Base-by-base conservation (phyloP, 2,888 invertebrate species). In the Xylota sylvarum region DNA sequence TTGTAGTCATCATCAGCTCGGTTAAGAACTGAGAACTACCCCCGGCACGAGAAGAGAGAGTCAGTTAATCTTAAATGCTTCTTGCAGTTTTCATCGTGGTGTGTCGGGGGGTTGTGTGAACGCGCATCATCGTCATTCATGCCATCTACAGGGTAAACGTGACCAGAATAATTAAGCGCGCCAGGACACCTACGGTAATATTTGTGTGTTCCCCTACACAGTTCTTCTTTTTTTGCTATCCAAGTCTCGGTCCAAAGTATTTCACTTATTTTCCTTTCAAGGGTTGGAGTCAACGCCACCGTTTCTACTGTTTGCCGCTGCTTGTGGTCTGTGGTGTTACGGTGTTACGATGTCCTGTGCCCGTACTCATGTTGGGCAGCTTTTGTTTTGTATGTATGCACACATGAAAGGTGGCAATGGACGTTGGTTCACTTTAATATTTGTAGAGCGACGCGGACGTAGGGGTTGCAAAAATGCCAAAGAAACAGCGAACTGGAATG, bases 121-220 rank as follows among this genome's bases (percentile, higher is more conserved):
- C 58, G 58, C 60, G 52, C 60, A 78, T 78, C 77, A 78, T 78
- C 77, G 77, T 78, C 77, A 69, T 78, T 78, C 77, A 69, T 60
- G 69, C 69, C 77, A 69, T 78, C 77, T 58, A 69, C 69, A 60
- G 67, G 52, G 50, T 30, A 30, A 50, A 78, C 77, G 77, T 78
- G 77, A 69, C 60, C 67, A 37, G 77, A 78, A 78, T 78, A 78
- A 78, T 78, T 78, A 69, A 78, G 50, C 37, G 50, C 37, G 52
- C 40, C 32, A 60, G 60, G 69, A 52, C 69, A 65, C 77, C 77
- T 77, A 67, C 46, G n/a, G 43, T 64, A 64, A 64, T 74, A 77
- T 58, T 50, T 48, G 27, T 60, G 52, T 48, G 52, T 50, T 43
- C 52, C 52, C 52, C 19, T 52, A 6, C 23, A 23, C 23, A 23